Conservation (phyloP, 2,888 invertebrate species). For the Crepidodera aurea region DNA sequence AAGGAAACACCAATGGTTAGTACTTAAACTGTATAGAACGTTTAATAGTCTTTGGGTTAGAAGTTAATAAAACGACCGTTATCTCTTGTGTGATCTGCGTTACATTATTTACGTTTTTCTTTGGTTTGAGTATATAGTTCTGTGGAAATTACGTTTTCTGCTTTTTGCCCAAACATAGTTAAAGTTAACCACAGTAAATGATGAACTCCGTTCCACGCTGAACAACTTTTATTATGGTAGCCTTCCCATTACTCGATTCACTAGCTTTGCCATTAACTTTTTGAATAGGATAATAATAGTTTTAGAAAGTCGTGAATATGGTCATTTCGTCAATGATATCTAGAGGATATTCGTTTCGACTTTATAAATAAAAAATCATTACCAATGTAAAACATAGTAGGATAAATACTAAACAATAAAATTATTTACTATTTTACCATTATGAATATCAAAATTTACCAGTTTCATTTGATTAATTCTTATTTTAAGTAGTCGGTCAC, state of each 20-base stretch:
- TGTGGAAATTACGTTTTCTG: slow-evolving; percentile 28
- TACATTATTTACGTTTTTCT: slow-evolving; percentile 15
- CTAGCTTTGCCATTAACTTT: slow-evolving; percentile 16
- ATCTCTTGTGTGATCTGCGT: slow-evolving; percentile 12
- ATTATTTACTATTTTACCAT: no score
- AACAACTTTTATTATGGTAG: slow-evolving; percentile 19
- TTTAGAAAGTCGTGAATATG: neutral
- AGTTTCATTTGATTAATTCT: no score
- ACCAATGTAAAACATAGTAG: no score
- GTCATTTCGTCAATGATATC: neutral
- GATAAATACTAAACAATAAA: no score
- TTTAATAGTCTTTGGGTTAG: slow-evolving; percentile 20
- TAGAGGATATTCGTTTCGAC: no score
- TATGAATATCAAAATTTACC: no score
- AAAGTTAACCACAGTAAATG: slow-evolving; percentile 29
- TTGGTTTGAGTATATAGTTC: slow-evolving; percentile 9
- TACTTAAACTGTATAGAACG: slow-evolving; percentile 15
- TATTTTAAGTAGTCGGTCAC: no score
- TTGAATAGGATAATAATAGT: slow-evolving; percentile 5
- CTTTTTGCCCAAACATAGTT: slow-evolving; percentile 28
- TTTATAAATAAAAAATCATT: no score
- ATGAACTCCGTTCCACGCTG: slow-evolving; percentile 24
- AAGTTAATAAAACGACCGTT: slow-evolving; percentile 16
- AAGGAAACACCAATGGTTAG: neutral
- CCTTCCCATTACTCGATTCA: slow-evolving; percentile 19